A percentile compares a stretch with the other conserved stretches of the same genome.
phyloP scores from a whole-genome alignment of 2,888 invertebrate species.

The Agonum fuliginosum region DNA sequence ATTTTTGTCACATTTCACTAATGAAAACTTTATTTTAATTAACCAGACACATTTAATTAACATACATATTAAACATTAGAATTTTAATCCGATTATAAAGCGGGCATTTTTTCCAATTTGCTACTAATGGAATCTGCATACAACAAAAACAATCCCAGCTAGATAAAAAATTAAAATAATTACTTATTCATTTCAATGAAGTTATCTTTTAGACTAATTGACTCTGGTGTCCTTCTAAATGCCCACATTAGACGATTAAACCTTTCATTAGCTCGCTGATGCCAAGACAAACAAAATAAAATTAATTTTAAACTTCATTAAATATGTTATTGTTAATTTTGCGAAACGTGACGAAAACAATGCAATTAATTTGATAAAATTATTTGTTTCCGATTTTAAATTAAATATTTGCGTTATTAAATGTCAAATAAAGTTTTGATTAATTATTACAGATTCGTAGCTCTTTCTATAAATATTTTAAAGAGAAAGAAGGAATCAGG shows the following conservation, averaged over 20 bases:
- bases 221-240: not conserved
- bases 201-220: conserved; percentile 17
- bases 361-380: too few species aligned
- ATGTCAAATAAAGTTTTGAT: too few species aligned
- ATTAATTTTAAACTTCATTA: too few species aligned
- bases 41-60: conserved; percentile 52
- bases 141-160: conserved; percentile 12
- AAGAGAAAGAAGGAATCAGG: too few species aligned
- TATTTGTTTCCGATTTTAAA: too few species aligned
- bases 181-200: not conserved
- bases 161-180: conserved; percentile 9
- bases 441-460: too few species aligned
- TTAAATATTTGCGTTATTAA: too few species aligned
- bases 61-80: conserved; percentile 56
- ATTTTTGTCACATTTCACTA: conserved; percentile 45
- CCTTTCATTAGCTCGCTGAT: not conserved
- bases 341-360: too few species aligned
- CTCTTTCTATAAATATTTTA: too few species aligned
- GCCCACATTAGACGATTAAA: not conserved
- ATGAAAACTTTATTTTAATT: conserved; percentile 55
- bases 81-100: conserved; percentile 52
- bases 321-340: too few species aligned
- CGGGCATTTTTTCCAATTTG: conserved; percentile 35
- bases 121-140: conserved; percentile 6
- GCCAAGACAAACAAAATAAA: not conserved